These are phyloP conservation scores for Phainopepla nitens DNA, from an alignment of 2,113 vertebrate genomes.

Conservation along the genomic window DNA sequence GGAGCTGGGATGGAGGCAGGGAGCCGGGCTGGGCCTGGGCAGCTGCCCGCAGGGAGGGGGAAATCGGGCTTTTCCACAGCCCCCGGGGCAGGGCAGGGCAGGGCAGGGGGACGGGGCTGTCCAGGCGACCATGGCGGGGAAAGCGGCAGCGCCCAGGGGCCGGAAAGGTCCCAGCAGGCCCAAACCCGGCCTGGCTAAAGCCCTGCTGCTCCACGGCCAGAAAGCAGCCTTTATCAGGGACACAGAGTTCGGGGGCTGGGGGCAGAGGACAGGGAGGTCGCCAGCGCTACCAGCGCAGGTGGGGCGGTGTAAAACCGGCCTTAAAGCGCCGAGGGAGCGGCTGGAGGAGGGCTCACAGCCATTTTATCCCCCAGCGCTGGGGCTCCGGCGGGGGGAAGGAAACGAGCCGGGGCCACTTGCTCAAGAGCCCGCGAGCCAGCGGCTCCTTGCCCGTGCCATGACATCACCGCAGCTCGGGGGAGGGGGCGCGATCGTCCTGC, in stretches of 20 bases:
- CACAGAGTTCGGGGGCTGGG: no score
- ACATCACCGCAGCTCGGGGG: slow-evolving; percentile 34
- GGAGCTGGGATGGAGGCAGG: background rate
- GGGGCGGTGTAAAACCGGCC: fast-evolving
- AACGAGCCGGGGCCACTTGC: slow-evolving; percentile 16
- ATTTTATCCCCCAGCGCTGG: background rate
- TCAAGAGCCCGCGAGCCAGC: background rate
- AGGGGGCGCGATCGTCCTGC: no score
- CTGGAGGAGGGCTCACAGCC: background rate
- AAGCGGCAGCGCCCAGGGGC: background rate
- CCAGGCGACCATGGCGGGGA: background rate
- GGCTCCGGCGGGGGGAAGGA: background rate
- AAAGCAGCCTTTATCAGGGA: fast-evolving
- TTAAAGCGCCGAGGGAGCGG: background rate
- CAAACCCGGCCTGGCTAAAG: background rate
- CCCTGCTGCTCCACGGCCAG: background rate
- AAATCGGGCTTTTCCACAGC: fast-evolving
- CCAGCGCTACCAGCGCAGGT: background rate
- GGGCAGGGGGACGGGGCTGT: background rate
- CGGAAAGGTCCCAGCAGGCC: background rate
- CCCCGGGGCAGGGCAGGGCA: background rate
- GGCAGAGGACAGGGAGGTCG: no score
- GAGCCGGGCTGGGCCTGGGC: background rate
- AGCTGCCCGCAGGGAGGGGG: background rate
- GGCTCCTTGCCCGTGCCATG: slow-evolving; percentile 21